These are phyloP conservation scores for Cantharis nigra DNA, from an alignment of 2,888 invertebrate genomes.

Conservation along the genomic window DNA sequence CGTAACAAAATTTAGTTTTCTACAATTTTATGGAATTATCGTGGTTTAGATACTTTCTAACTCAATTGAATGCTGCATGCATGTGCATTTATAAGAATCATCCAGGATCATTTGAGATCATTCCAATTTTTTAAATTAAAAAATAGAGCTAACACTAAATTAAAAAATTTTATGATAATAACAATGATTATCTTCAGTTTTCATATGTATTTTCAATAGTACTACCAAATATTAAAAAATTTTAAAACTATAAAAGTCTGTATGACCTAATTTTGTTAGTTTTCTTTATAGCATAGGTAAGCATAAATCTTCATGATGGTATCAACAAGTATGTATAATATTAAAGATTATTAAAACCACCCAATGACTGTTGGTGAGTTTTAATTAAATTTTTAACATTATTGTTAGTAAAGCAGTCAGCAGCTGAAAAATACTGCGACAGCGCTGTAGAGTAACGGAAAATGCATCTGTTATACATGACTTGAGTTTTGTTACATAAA, in stretches of 20 bases:
- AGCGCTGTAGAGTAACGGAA: not conserved
- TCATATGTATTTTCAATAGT: not conserved
- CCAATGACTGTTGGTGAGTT: not conserved
- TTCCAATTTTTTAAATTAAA: not conserved
- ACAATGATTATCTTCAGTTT: not conserved
- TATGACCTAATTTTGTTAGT: no score
- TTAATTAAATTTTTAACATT: not conserved
- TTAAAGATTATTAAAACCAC: not conserved
- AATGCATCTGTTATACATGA: constrained; percentile 2
- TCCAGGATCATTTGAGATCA: not conserved
- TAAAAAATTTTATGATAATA: not conserved
- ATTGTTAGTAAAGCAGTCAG: not conserved
- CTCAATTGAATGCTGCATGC: not conserved
- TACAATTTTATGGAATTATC: not conserved
- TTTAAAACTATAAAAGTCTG: not conserved
- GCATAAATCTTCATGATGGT: no score
- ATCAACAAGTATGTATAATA: not conserved
- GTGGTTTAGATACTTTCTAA: not conserved
- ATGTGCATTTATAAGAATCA: not conserved
- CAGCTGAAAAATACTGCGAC: not conserved
- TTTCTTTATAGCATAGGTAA: no score
- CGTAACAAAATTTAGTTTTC: not conserved
- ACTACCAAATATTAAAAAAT: no score
- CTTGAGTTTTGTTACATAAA: not conserved
- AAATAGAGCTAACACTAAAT: not conserved